phyloP scores from a whole-genome alignment of 2,113 vertebrate species.

The Brachypteracias leptosomus region DNA sequence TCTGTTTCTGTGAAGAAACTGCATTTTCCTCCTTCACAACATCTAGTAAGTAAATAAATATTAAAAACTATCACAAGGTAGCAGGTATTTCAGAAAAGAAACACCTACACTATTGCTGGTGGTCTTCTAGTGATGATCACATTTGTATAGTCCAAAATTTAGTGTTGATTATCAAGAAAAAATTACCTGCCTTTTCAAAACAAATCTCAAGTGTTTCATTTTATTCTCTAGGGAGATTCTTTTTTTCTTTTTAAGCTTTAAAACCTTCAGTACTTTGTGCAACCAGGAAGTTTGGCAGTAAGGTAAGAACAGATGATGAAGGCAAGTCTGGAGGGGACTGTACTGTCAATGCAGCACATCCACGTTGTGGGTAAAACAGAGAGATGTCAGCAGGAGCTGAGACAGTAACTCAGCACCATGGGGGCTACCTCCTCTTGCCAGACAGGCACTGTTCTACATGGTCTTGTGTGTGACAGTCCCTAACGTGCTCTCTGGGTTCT shows the following conservation, averaged over 20 bases:
- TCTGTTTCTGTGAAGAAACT: not conserved
- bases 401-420: not conserved
- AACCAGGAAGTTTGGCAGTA: not conserved
- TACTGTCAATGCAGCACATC: not conserved
- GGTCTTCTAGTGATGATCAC: not conserved
- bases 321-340: not conserved
- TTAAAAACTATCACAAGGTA: not conserved
- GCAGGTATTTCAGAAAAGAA: not conserved
- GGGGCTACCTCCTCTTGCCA: not conserved
- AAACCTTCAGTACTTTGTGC: not conserved
- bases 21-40: not conserved
- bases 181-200: not conserved
- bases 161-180: not conserved
- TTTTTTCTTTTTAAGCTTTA: not conserved
- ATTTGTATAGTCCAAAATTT: not conserved
- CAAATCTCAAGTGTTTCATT: not conserved
- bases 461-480: not conserved
- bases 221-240: not conserved
- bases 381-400: not conserved
- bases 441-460: not conserved
- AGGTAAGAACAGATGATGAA: not conserved
- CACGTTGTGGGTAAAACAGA: too few relatives aligned
- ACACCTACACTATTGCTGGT: not conserved
- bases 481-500: rapidly evolving
- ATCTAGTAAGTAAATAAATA: not conserved